A percentile compares a stretch with the other conserved stretches of the same genome.
These are phyloP conservation scores for Ammodytes dubius DNA, from an alignment of 2,113 vertebrate species.

Conservation along the genomic window DNA sequence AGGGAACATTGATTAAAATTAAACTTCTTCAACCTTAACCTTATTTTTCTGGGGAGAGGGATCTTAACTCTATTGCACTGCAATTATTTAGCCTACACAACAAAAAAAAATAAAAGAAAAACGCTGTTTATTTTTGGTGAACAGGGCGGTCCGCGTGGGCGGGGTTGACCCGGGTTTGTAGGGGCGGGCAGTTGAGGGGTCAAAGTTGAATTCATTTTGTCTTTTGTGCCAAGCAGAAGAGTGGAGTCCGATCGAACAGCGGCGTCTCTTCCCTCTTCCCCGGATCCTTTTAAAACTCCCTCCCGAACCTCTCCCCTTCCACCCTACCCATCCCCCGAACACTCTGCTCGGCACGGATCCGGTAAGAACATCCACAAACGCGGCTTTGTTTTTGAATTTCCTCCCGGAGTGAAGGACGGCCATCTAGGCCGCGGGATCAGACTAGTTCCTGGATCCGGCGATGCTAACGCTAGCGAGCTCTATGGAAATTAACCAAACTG, in stretches of 20 bases:
- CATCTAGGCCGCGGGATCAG: constrained; percentile 78
- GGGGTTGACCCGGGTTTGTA: constrained; percentile 16
- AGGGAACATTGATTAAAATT: too few species aligned
- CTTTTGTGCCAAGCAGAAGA: constrained; percentile 84
- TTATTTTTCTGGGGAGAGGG: too few species aligned
- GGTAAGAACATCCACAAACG: constrained; percentile 68
- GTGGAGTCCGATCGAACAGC: constrained; percentile 82
- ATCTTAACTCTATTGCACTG: too few species aligned
- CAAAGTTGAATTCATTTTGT: constrained; percentile 79
- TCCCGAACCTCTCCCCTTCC: constrained; percentile 87
- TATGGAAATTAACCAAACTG: constrained; percentile 60
- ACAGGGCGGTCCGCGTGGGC: constrained; percentile 14
- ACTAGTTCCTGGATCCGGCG: constrained; percentile 60
- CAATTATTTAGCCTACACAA: too few species aligned
- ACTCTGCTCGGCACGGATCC: constrained; percentile 70
- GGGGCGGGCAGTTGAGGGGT: constrained; percentile 69
- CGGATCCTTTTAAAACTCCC: constrained; percentile 85
- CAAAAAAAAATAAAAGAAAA: too few species aligned
- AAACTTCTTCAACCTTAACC: too few species aligned
- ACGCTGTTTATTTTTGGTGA: too few species aligned
- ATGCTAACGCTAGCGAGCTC: constrained; percentile 61
- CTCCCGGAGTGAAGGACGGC: constrained; percentile 66
- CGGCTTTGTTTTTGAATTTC: constrained; percentile 30
- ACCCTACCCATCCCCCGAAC: constrained; percentile 84
- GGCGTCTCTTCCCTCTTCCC: constrained; percentile 86